These are phyloP conservation scores for Torymus aiolomorphi DNA, from an alignment of 2,888 invertebrate genomes.

Conservation along the genomic window DNA sequence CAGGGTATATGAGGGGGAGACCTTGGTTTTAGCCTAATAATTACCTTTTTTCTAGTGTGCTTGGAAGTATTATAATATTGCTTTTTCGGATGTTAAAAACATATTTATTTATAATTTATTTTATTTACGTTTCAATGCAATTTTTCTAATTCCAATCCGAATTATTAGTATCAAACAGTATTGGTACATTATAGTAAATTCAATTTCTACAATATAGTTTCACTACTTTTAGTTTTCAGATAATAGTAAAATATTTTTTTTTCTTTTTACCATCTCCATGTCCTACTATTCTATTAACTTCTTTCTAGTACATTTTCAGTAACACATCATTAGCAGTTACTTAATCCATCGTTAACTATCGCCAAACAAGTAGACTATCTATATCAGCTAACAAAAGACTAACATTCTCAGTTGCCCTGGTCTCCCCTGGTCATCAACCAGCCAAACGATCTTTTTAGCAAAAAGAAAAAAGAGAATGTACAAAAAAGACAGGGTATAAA, in stretches of 20 bases:
- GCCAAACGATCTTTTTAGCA: conserved; percentile 41
- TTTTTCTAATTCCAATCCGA: neutral
- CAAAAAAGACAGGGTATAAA: conserved; percentile 29
- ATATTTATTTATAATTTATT: neutral
- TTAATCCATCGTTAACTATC: too few relatives aligned
- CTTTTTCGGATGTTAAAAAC: neutral
- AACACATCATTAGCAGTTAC: too few relatives aligned
- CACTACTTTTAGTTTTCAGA: too few relatives aligned
- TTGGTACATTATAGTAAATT: too few relatives aligned
- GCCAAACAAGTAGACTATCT: too few relatives aligned
- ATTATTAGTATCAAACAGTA: neutral
- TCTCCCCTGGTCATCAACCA: conserved; percentile 38
- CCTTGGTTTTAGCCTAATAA: conserved; percentile 39
- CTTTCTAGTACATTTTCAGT: too few relatives aligned
- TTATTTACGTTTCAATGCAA: conserved; percentile 11
- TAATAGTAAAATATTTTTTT: too few relatives aligned
- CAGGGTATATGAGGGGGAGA: conserved; percentile 58
- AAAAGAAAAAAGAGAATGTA: conserved; percentile 28
- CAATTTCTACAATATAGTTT: too few relatives aligned
- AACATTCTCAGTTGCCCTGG: conserved; percentile 31
- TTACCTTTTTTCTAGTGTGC: neutral
- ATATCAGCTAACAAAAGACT: too few relatives aligned
- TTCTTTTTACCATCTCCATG: too few relatives aligned
- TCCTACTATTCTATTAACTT: too few relatives aligned
- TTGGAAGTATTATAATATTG: neutral